Evolutionary conservation across 2,888 invertebrate species (phyloP).

Genomic region (Phengaris alcon): DNA sequence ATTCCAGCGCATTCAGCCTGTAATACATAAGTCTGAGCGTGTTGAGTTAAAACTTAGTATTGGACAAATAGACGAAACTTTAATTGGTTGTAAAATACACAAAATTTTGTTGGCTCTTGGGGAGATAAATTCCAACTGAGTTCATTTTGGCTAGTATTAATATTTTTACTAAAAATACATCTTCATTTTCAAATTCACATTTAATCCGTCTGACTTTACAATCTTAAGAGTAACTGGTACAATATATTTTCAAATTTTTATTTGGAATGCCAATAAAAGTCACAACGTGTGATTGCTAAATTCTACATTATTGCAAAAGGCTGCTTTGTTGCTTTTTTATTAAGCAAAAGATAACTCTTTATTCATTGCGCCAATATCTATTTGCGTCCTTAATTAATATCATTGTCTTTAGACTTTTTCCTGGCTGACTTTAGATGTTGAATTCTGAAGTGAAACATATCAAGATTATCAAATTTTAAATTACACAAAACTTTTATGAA

Average conservation of each 20-base stretch:
- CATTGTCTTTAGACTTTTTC: constrained; percentile 37
- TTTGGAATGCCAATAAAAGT: background rate
- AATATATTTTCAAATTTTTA: background rate
- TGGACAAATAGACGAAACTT: background rate
- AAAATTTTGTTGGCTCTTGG: background rate
- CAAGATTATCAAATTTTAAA: constrained; percentile 25
- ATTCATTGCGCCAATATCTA: background rate
- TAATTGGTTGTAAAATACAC: constrained; percentile 1
- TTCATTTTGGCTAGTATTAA: background rate
- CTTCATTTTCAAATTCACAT: background rate
- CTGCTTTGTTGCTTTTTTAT: no score
- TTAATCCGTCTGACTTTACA: background rate
- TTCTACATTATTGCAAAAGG: no score
- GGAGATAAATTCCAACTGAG: background rate
- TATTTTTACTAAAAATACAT: background rate
- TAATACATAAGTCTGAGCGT: constrained; percentile 27
- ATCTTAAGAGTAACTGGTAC: background rate
- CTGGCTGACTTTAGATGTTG: background rate
- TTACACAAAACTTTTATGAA: constrained; percentile 24
- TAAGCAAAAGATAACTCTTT: background rate
- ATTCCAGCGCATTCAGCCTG: constrained; percentile 29
- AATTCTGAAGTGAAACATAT: constrained; percentile 21
- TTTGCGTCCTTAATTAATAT: constrained; percentile 14
- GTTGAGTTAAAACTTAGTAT: constrained; percentile 24
- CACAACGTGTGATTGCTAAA: no score